Percentiles rank a stretch among this genome's conserved stretches.
These are phyloP conservation scores for Pemphigus obesinymphae DNA, from an alignment of 1,140 invertebrate genomes.

Conservation along the genomic window DNA sequence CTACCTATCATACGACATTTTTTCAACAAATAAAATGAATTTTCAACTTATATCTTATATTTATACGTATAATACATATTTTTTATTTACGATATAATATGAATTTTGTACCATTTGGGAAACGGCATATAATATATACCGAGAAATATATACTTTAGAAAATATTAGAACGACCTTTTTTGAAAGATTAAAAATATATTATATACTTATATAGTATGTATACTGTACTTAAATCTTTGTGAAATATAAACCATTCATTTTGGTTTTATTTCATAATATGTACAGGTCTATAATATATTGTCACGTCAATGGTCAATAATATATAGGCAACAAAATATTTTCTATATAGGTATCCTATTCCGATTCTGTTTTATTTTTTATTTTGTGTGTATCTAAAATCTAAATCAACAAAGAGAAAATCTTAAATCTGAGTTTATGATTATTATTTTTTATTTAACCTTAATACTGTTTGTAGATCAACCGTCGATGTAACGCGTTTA, in stretches of 20 bases:
- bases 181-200: background rate
- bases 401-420: background rate
- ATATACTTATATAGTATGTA: background rate
- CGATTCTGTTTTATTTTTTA: background rate
- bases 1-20: too few species aligned
- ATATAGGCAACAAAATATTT: background rate
- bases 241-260: background rate
- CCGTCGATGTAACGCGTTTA: too few species aligned
- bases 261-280: background rate
- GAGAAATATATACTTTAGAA: too few species aligned
- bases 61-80: too few species aligned
- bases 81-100: too few species aligned
- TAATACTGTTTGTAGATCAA: background rate
- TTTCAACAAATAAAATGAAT: too few species aligned
- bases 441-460: slow-evolving; percentile 11
- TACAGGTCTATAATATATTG: background rate
- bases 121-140: too few species aligned
- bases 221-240: background rate
- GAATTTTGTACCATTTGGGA: too few species aligned
- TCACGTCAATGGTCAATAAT: too few species aligned
- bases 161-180: background rate
- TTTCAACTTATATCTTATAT: too few species aligned
- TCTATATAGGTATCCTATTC: background rate
- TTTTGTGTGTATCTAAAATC: too few species aligned
- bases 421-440: background rate